phyloP scores from a whole-genome alignment of 2,888 invertebrate genomes.

The Acanthacorydalis orientalis region DNA sequence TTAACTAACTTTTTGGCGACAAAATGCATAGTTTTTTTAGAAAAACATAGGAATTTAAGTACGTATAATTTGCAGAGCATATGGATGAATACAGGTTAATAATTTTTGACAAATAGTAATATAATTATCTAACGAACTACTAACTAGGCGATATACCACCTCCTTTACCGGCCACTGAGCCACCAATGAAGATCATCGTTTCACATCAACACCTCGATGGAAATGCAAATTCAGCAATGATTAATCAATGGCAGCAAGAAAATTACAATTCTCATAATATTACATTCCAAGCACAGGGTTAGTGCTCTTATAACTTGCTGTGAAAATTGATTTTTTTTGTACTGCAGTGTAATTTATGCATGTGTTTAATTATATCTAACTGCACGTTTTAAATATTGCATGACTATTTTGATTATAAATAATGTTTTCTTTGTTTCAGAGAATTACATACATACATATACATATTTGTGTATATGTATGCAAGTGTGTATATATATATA shows the following conservation, averaged over 20 bases:
- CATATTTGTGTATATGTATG: too few relatives aligned
- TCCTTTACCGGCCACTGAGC: conserved; percentile 38
- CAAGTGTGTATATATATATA: too few relatives aligned
- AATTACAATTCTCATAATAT: background rate
- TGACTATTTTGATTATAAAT: background rate
- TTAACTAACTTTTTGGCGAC: background rate
- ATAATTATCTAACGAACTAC: conserved; percentile 7
- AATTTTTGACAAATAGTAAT: background rate
- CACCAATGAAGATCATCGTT: conserved; percentile 26
- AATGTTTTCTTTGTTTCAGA: background rate
- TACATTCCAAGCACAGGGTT: conserved; percentile 5
- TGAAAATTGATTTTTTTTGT: background rate
- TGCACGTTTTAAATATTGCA: background rate
- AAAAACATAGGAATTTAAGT: background rate
- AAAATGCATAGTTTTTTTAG: background rate
- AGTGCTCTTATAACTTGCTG: background rate
- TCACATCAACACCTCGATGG: conserved; percentile 22
- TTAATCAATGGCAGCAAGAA: conserved; percentile 10
- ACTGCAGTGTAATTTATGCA: background rate
- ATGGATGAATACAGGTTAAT: background rate
- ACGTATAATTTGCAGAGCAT: background rate
- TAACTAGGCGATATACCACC: conserved; percentile 36
- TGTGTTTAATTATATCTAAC: too few relatives aligned
- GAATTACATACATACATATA: background rate
- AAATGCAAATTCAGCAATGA: conserved; percentile 20